phyloP scores from a whole-genome alignment of 2,888 invertebrate genomes.

The Rhodophaea formosa region DNA sequence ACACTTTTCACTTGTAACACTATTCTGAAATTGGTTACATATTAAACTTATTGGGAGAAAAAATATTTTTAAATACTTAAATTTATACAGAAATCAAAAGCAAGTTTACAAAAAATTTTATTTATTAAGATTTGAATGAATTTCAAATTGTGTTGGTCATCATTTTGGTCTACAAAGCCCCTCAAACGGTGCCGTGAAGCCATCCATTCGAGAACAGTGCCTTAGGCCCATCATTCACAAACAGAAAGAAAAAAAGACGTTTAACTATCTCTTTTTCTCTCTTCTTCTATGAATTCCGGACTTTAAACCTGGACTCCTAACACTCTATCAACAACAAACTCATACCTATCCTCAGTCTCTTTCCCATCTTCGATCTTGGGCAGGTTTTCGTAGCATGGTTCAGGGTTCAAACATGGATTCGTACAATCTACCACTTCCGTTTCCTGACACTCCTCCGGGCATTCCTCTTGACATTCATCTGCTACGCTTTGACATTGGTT shows the following conservation, averaged over 20 bases:
- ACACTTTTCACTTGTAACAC: no score
- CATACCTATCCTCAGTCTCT: conserved; percentile 83
- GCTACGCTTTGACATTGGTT: background rate
- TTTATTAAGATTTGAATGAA: no score
- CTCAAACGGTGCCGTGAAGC: conserved; percentile 15
- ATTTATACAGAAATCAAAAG: background rate
- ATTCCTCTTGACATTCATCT: background rate
- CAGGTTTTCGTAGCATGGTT: conserved; percentile 39
- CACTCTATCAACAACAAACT: conserved; percentile 91
- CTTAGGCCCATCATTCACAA: background rate
- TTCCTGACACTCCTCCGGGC: conserved; percentile 4
- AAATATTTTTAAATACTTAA: background rate
- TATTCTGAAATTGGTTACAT: no score
- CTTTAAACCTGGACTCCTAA: conserved; percentile 91
- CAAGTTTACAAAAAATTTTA: no score
- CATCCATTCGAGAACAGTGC: conserved; percentile 13
- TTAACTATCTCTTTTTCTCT: background rate
- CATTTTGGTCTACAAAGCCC: background rate
- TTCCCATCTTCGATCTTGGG: conserved; percentile 52
- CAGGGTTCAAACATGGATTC: conserved; percentile 53
- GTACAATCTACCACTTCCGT: conserved; percentile 61
- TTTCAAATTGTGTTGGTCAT: background rate
- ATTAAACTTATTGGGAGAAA: no score
- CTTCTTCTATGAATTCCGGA: background rate
- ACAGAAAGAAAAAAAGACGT: background rate